Evolutionary conservation across 1,140 invertebrate genomes (phyloP), one percentile per base, ranked within the genome.

Genomic region (Callitettix versicolor): DNA sequence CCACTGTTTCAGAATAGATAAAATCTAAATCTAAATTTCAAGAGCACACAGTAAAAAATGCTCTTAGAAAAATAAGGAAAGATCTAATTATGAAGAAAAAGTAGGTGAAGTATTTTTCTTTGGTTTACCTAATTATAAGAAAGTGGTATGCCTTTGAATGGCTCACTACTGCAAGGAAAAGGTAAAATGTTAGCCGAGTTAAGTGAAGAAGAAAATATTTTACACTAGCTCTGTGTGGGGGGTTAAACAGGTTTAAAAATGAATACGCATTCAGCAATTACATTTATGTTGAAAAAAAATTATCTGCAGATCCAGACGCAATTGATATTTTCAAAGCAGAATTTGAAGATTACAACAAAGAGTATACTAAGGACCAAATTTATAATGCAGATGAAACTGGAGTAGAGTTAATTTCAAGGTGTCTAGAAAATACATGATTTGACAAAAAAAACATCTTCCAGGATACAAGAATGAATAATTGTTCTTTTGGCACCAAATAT

Each of bases 311-410:
- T 40, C 15, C 14, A 14, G 15, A 48, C 11, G 43, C 54, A 3
- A 26, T 41, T 22, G 55, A 17, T 50, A 21, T 49, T 17, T 58
- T 38, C 11, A 36, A 48, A 15, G 20, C 43, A 48, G 26, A 30
- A 34, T 34, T 33, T 53, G 53, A 21, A 15, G 43, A 41, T 47
- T 44, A 18, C 14, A 48, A 20, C n/a, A 17, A 58, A 38, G 17
- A 20, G 6, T 36, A 54, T 7, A 46, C 3, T n/a, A 53, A 47
- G 34, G 41, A 56, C 15, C 57, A 61, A 48, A 56, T 60, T 38
- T 62, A 61, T 36, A 62, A 60, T 51, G 21, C 53, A 1, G 57
- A 62, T 48, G 54, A 62, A 47, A 59, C 56, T 7, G 59, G 56
- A n/a, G 24, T 62, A 12, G n/a, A n/a, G n/a, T n/a, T n/a, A 44